These are phyloP conservation scores for Liparis tanakae DNA, from an alignment of 2,797 vertebrate genomes.

Conservation along the genomic window DNA sequence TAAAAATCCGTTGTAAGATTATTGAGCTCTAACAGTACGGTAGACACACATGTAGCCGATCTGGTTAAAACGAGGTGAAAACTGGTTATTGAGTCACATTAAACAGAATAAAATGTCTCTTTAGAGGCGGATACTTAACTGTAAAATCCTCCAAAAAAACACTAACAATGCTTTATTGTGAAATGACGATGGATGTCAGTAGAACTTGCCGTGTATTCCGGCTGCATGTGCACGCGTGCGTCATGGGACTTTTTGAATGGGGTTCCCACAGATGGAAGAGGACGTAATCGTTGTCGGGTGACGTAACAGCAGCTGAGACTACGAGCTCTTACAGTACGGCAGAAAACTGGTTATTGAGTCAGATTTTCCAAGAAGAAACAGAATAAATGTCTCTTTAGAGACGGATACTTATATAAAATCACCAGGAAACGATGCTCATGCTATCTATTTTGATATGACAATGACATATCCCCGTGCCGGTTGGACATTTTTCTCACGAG, in stretches of 20 bases:
- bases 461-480: not conserved
- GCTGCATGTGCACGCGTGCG: not conserved
- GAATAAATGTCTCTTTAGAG: not conserved
- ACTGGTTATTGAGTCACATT: too few species aligned
- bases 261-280: too few species aligned
- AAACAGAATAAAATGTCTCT: too few species aligned
- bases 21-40: slow-evolving; percentile 28
- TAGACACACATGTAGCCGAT: not conserved
- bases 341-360: not conserved
- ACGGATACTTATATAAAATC: fast-evolving
- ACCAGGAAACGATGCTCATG: not conserved
- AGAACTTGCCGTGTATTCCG: slow-evolving; percentile 3
- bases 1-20: slow-evolving; percentile 40
- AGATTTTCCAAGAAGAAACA: slow-evolving; percentile 21
- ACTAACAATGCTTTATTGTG: too few species aligned
- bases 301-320: too few species aligned
- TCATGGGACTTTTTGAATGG: slow-evolving; percentile 40
- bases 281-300: too few species aligned
- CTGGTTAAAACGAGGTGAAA: not conserved
- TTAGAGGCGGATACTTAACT: too few species aligned
- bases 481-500: not conserved
- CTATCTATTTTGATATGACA: not conserved
- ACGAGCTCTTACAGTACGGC: too few species aligned
- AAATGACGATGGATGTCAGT: too few species aligned
- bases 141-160: too few species aligned